Conservation (phyloP, 2,797 vertebrate genomes). For the Psittacula echo region DNA sequence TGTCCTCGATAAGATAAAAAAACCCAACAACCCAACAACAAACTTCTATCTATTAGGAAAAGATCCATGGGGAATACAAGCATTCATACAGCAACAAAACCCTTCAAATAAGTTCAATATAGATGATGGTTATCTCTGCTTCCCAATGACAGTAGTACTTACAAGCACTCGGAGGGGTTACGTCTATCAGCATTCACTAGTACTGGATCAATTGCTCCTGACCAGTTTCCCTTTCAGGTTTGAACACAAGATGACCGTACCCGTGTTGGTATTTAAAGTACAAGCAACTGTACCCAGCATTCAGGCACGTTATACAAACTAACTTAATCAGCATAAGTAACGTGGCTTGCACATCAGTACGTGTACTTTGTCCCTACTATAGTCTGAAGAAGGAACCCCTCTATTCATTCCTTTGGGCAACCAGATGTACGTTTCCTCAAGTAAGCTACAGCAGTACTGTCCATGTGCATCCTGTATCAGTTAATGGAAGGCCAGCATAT, state of each 20-base stretch:
- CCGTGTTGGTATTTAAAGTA: background rate
- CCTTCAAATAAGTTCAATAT: background rate
- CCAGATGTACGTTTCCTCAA: background rate
- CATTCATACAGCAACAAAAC: background rate
- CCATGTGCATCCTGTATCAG: background rate
- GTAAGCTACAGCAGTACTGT: background rate
- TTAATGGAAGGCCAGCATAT: background rate
- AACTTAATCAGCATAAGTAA: background rate
- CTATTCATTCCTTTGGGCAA: background rate
- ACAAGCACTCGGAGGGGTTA: background rate
- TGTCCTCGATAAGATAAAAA: background rate
- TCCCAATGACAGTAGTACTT: background rate
- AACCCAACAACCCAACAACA: background rate
- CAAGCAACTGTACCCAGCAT: background rate
- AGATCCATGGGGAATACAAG: background rate
- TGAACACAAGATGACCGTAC: background rate
- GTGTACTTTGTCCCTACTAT: background rate
- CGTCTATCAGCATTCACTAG: background rate
- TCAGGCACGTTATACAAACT: background rate
- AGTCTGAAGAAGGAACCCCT: background rate
- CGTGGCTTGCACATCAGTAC: background rate
- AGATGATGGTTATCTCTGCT: background rate
- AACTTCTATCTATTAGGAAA: background rate
- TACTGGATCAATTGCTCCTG: background rate
- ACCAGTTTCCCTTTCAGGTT: background rate